Evolutionary conservation across 2,797 vertebrate genomes (phyloP).

Genomic region (Spinus pinus): DNA sequence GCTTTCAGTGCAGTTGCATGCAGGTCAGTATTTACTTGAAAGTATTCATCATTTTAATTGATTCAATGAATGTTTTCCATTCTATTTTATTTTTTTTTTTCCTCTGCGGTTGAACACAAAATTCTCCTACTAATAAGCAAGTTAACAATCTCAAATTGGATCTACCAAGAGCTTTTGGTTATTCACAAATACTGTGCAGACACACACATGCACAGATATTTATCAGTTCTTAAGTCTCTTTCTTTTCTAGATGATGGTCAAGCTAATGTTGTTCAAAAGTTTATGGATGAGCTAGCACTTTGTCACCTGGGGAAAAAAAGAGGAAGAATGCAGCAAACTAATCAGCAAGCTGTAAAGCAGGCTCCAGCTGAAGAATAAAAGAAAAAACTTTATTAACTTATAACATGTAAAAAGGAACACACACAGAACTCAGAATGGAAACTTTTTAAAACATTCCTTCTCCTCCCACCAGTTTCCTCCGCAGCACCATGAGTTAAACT

Average conservation of each 20-base stretch:
- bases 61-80: neutral
- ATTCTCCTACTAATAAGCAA: fast-evolving
- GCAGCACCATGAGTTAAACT: too few relatives aligned
- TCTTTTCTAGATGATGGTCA: neutral
- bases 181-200: neutral
- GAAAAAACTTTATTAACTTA: too few relatives aligned
- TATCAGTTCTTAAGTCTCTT: neutral
- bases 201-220: neutral
- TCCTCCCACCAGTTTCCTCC: too few relatives aligned
- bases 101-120: neutral
- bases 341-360: neutral
- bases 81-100: neutral
- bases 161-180: neutral
- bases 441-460: too few relatives aligned
- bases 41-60: neutral
- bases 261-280: neutral
- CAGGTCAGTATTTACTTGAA: neutral
- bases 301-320: fast-evolving
- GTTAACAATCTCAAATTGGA: neutral
- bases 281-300: neutral
- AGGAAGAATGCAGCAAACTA: fast-evolving
- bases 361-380: too few relatives aligned
- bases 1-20: neutral
- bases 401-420: too few relatives aligned
- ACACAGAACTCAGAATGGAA: too few relatives aligned